These are phyloP conservation scores for Acanthochromis polyacanthus DNA, from an alignment of 2,113 vertebrate genomes.

Conservation along the genomic window DNA sequence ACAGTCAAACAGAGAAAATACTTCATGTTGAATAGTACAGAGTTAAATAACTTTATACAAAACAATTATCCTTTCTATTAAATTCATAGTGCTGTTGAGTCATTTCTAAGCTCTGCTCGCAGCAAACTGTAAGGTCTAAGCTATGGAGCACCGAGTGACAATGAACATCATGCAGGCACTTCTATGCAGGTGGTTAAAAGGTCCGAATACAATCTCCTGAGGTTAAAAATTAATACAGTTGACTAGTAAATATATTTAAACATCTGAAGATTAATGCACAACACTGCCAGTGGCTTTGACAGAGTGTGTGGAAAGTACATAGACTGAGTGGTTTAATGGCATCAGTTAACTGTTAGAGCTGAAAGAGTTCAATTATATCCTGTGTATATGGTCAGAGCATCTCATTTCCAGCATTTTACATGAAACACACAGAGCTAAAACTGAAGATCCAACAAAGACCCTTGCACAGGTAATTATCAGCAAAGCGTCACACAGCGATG, in stretches of 20 bases:
- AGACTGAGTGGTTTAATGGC: not conserved
- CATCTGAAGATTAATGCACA: not conserved
- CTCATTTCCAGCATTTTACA: slow-evolving; percentile 9
- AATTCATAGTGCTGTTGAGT: not conserved
- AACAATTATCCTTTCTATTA: not conserved
- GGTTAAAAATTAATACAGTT: not conserved
- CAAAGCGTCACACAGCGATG: not conserved
- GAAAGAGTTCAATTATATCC: not conserved
- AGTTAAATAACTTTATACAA: not conserved
- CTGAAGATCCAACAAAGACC: not conserved
- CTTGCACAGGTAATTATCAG: not conserved
- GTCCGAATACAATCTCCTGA: slow-evolving; percentile 13
- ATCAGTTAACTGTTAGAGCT: not conserved
- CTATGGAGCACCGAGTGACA: not conserved
- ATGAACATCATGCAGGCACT: slow-evolving; percentile 45
- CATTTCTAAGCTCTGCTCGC: slow-evolving; percentile 10
- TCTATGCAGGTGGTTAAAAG: slow-evolving; percentile 17
- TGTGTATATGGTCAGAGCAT: not conserved
- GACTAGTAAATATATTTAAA: not conserved
- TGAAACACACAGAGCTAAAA: not conserved
- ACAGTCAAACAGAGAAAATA: slow-evolving; percentile 7
- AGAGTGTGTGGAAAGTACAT: not conserved
- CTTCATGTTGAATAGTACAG: slow-evolving; percentile 11
- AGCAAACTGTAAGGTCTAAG: slow-evolving; percentile 10
- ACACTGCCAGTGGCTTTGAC: not conserved